Evolutionary conservation across 2,113 vertebrate genomes (phyloP), one percentile per base, ranked within the genome.

Genomic region (Xenopus laevis): DNA sequence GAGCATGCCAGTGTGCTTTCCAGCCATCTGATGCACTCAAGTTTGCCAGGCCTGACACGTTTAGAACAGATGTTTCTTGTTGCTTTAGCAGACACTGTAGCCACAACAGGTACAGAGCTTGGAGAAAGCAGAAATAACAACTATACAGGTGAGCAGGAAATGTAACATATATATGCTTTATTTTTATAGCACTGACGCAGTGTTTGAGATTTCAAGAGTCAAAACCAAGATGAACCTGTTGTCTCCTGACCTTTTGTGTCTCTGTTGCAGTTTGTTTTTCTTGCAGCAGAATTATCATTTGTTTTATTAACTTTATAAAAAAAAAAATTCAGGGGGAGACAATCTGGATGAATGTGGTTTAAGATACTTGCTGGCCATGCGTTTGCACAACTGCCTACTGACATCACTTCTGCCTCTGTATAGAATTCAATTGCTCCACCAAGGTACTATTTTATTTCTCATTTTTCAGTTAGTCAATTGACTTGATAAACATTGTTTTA

Each of bases 21-120:
- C 79, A 98, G 95, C 81, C 97, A 99, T 83, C 91, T 99, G 27
- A 98, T 99, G 95, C 97, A 98, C 82, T 98, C 97, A 13, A 99
- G 97, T 82, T 88, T 99, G 10, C 97, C 97, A 10, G 97, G 97
- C 67, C 92, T 99, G 74, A 98, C 97, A 23, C 92, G 96, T 71
- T 86, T 99, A 12, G 97, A 99, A 86, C 97, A 99, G 86, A 99
- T 99, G 97, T 98, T 98, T 83, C 89, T 99, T 61, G 96, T 99
- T 70, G 97, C 96, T 47, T 89, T 99, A 81, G 97, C 97, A 15
- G 97, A 99, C 81, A 99, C 97, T 0, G 97, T 99, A 69, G 97
- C 97, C 65, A 98, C 88, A 0, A 98, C 97, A 63, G 96, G 94
- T 81, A 95, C 96, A 8, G 96, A 99, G 79, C 92, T 98, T 60